These are phyloP conservation scores for Schrankia costaestrigalis DNA, from an alignment of 2,888 invertebrate species.

Conservation along the genomic window DNA sequence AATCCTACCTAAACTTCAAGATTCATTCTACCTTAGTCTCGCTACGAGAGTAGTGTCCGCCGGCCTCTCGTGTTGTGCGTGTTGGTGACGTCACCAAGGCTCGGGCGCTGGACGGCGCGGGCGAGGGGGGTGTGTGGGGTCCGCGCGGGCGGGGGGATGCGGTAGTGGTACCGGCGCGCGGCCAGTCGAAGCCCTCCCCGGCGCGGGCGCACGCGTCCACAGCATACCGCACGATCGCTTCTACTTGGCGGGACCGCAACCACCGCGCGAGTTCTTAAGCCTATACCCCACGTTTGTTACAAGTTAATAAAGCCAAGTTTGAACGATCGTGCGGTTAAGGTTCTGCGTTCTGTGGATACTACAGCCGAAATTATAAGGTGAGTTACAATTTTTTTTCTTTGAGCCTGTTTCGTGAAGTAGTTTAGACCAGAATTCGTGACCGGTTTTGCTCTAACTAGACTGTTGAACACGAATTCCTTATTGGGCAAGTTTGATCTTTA, in stretches of 20 bases:
- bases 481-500: conserved; percentile 25
- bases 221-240: conserved; percentile 60
- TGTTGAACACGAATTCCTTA: conserved; percentile 22
- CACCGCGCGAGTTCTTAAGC: conserved; percentile 36
- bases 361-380: conserved; percentile 36
- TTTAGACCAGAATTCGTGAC: conserved; percentile 24
- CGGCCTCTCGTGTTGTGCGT: conserved; percentile 26
- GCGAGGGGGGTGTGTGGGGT: conserved; percentile 36
- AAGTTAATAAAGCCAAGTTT: conserved; percentile 37
- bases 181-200: conserved; percentile 60
- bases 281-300: no score
- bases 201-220: conserved; percentile 59
- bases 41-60: no score
- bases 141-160: conserved; percentile 42
- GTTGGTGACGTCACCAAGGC: conserved; percentile 62
- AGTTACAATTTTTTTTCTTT: conserved; percentile 33
- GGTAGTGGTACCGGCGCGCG: no score
- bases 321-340: conserved; percentile 47
- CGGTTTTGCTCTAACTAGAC: conserved; percentile 30
- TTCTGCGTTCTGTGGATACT: conserved; percentile 35
- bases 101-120: conserved; percentile 54
- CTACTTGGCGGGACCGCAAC: conserved; percentile 68
- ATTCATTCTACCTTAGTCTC: no score
- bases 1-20: no score
- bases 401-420: conserved; percentile 13